Evolutionary conservation across 2,888 invertebrate genomes (phyloP).

Genomic region (Fabriciana adippe): DNA sequence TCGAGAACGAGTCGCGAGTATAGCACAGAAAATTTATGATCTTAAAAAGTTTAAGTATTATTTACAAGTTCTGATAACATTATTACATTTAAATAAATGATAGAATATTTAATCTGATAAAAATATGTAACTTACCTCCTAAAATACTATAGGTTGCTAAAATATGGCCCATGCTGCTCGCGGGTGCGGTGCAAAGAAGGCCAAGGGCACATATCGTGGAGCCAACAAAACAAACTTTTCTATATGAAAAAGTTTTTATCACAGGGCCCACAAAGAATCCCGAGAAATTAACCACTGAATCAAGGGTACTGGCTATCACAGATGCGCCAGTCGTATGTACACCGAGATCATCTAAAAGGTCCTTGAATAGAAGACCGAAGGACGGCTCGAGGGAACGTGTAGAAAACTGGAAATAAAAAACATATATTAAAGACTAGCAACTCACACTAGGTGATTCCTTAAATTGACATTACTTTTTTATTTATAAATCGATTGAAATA

Average conservation of each 20-base stretch:
- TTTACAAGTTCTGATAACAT: too few species aligned
- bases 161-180: conserved; percentile 87
- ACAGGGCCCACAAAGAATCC: conserved; percentile 90
- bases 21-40: too few species aligned
- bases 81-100: not conserved
- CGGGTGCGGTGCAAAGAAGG: conserved; percentile 85
- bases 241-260: conserved; percentile 88
- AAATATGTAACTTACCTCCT: conserved; percentile 81
- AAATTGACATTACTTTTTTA: too few species aligned
- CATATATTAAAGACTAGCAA: not conserved
- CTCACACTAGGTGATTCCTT: too few species aligned
- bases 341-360: conserved; percentile 85
- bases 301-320: conserved; percentile 88
- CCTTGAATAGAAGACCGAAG: conserved; percentile 90
- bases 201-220: conserved; percentile 86
- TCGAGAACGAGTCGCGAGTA: too few species aligned
- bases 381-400: conserved; percentile 91
- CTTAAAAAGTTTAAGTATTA: too few species aligned
- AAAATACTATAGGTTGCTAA: conserved; percentile 88
- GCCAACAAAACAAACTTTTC: conserved; percentile 87
- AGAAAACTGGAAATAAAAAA: conserved; percentile 84
- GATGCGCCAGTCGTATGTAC: conserved; percentile 89
- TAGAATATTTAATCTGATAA: not conserved
- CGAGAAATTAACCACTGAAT: conserved; percentile 90
- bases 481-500: too few species aligned